Conservation (phyloP, 2,113 vertebrate species). For the Mandrillus leucophaeus region DNA sequence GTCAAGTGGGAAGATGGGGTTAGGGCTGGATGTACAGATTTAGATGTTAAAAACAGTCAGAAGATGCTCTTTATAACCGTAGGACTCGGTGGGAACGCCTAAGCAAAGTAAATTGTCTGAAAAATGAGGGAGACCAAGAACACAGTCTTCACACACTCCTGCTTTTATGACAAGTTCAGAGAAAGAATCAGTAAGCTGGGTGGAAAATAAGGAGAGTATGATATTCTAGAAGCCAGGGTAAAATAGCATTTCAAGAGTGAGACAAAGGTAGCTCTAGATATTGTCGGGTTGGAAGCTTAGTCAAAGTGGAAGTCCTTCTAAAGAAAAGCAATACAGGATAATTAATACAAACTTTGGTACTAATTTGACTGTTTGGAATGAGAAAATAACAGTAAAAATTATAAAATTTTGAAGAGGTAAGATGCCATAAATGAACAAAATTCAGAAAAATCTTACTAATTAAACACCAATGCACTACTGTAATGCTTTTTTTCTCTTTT, state of each 20-base stretch:
- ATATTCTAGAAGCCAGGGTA: not conserved
- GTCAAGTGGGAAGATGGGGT: not conserved
- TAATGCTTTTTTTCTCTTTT: not conserved
- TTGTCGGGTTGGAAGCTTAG: not conserved
- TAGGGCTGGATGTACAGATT: not conserved
- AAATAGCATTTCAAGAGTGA: not conserved
- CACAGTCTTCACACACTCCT: not conserved
- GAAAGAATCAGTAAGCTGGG: not conserved
- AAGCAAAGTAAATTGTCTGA: not conserved
- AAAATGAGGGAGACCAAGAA: not conserved
- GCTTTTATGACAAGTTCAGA: not conserved
- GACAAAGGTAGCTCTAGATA: not conserved
- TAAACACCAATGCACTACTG: not conserved
- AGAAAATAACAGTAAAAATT: conserved; percentile 1
- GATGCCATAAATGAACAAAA: not conserved
- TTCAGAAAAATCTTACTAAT: not conserved
- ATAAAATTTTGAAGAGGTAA: not conserved
- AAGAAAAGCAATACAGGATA: not conserved
- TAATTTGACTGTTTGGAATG: not conserved
- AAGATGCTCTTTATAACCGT: not conserved
- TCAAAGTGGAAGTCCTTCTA: not conserved
- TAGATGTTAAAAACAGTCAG: not conserved
- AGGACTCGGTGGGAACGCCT: not conserved
- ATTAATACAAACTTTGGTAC: not conserved
- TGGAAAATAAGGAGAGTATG: not conserved